Base-by-base conservation (phyloP, 1,140 invertebrate genomes). In the Goniozus legneri region DNA sequence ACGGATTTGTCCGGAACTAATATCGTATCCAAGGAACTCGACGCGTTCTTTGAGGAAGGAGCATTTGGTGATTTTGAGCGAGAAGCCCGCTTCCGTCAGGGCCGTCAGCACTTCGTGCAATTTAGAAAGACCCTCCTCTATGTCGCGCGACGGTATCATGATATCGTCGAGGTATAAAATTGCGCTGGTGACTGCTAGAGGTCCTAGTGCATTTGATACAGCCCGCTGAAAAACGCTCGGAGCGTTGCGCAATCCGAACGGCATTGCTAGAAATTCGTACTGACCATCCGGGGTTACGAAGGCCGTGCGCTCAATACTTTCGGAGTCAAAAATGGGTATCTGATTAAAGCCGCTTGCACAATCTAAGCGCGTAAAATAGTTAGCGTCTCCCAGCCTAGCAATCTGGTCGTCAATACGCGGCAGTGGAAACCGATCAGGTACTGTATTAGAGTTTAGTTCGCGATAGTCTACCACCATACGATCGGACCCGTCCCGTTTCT, bases 11-110 rank as follows among this genome's bases (percentile, higher is more conserved):
- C 60, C 54, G 7, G 22, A n/a, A 2, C 13, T 31, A 2, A 71
- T 48, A 37, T 52, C 47, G 41, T 47, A 63, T 2, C 66, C 65
- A n/a, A 70, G 40, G 38, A 52, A 70, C 19, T 63, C 51, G 15
- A 69, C 48, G 19, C 44, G 44, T 12, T 39, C 45, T 31, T 60
- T 64, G 3, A 67, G 33, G 35, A 70, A 66, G 3, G 45, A 43
- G 46, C 64, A 66, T 42, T 71, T 73, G 56, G 58, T 33, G 1
- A 45, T 19, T 15, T 54, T 54, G 2, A 54, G 15, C 7, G 47
- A 20, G 15, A 59, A 44, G 12, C 54, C 55, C 8, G 46, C 35
- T 19, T 41, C 8, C 0, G 35, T 33, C 2, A 65, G 22, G 3
- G 44, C 21, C n/a, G 46, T 21, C 14, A 65, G 16, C 6, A 64